Evolutionary conservation across 2,797 vertebrate genomes (phyloP).

Genomic region (Varecia variegata): DNA sequence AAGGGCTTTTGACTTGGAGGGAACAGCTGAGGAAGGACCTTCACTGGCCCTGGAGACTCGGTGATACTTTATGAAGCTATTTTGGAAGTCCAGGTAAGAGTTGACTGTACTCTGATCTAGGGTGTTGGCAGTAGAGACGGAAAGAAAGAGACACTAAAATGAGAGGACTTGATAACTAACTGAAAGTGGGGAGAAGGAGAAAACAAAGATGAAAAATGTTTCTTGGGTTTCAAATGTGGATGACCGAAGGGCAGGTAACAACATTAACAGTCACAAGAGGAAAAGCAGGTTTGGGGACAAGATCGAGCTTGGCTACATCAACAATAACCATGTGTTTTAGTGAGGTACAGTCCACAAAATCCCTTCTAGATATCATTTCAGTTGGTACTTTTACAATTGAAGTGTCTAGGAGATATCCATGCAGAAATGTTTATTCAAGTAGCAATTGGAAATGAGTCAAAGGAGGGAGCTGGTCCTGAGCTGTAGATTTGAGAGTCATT

Average conservation of each 20-base stretch:
- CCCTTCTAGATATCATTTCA: constrained; percentile 32
- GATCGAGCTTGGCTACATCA: background rate
- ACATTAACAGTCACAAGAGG: background rate
- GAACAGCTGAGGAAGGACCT: background rate
- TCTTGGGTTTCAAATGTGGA: constrained; percentile 57
- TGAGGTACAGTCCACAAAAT: background rate
- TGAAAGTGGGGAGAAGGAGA: constrained; percentile 49
- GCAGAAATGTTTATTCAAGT: constrained; percentile 38
- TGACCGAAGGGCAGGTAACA: background rate
- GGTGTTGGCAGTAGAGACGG: constrained; percentile 61
- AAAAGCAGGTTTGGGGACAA: constrained; percentile 18
- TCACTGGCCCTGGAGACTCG: background rate
- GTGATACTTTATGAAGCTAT: constrained; percentile 27
- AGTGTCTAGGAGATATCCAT: background rate
- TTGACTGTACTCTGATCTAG: constrained; percentile 54
- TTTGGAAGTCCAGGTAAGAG: constrained; percentile 30
- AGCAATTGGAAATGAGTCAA: constrained; percentile 24
- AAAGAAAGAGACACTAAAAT: constrained; percentile 67
- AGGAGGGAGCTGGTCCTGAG: background rate
- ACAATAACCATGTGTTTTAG: background rate
- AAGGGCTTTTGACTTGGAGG: background rate
- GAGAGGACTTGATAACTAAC: constrained; percentile 53
- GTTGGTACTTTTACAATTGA: background rate
- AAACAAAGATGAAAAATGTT: constrained; percentile 51
- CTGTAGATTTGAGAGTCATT: background rate